Conservation (phyloP, 2,797 vertebrate genomes). For the Parambassis ranga region DNA sequence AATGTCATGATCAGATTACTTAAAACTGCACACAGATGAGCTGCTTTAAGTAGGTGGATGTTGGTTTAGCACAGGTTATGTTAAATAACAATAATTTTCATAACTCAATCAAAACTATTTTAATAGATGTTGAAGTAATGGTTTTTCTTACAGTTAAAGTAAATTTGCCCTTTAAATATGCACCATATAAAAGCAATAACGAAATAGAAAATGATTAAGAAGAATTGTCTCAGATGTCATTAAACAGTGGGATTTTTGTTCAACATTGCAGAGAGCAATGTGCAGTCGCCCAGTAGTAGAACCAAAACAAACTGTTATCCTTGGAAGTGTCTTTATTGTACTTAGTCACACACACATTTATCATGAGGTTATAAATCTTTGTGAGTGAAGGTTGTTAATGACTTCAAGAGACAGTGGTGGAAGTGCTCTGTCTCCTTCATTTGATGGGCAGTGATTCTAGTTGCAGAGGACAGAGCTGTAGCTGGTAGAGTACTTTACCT, state of each 20-base stretch:
- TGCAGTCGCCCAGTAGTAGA: constrained; percentile 25
- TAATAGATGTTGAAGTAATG: too few species aligned
- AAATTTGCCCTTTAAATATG: too few species aligned
- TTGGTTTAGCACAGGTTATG: constrained; percentile 7
- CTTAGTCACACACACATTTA: constrained; percentile 70
- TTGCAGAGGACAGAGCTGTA: constrained; percentile 62
- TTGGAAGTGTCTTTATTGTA: constrained; percentile 78
- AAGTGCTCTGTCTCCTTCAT: constrained; percentile 63
- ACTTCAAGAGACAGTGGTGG: constrained; percentile 66
- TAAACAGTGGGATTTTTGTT: constrained; percentile 20
- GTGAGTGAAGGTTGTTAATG: constrained; percentile 75
- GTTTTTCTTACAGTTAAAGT: too few species aligned
- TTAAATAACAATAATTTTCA: too few species aligned
- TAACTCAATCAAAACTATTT: too few species aligned
- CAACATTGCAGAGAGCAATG: constrained; percentile 5
- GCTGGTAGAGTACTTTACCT: constrained; percentile 78
- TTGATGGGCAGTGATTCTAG: constrained; percentile 47
- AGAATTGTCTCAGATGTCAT: neutral
- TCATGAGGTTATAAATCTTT: constrained; percentile 75
- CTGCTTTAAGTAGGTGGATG: constrained; percentile 7
- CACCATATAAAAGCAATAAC: neutral
- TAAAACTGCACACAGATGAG: constrained; percentile 8
- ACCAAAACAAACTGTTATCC: constrained; percentile 72
- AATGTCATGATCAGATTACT: constrained; percentile 36
- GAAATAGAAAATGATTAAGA: constrained; percentile 25